Evolutionary conservation across 2,797 vertebrate species (phyloP).

Genomic region (Lerista edwardsae): DNA sequence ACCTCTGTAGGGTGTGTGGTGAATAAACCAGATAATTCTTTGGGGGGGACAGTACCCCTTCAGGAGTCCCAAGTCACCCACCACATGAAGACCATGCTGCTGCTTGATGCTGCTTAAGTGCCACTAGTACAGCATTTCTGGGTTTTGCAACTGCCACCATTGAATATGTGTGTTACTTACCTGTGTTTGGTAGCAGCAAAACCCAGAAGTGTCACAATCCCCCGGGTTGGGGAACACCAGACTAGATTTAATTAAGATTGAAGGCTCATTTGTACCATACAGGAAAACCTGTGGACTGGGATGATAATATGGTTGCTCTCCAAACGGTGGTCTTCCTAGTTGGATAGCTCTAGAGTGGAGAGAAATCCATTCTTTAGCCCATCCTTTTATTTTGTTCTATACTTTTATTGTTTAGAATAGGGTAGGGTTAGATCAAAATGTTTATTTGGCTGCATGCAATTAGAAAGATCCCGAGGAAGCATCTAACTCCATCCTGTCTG

Average conservation of each 20-base stretch:
- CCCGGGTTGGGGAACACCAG: too few relatives aligned
- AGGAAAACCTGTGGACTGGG: neutral
- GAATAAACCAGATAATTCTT: neutral
- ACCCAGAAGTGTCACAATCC: too few relatives aligned
- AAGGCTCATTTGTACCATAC: neutral
- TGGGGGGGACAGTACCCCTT: too few relatives aligned
- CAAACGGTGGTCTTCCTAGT: neutral
- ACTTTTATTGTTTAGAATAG: slow-evolving; percentile 38
- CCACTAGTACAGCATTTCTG: too few relatives aligned
- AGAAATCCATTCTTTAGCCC: neutral
- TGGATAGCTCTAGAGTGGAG: neutral
- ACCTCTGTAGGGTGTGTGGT: neutral
- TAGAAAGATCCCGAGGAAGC: neutral
- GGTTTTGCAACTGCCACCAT: too few relatives aligned
- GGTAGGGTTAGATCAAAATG: slow-evolving; percentile 48
- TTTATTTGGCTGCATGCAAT: neutral
- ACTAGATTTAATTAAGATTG: too few relatives aligned
- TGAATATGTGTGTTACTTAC: too few relatives aligned
- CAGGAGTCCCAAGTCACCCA: too few relatives aligned
- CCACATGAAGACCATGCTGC: too few relatives aligned
- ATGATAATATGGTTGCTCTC: neutral
- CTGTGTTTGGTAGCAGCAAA: too few relatives aligned
- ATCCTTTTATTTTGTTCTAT: neutral
- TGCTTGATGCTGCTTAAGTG: too few relatives aligned
- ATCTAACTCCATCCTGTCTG: neutral